phyloP scores from a whole-genome alignment of 2,113 vertebrate species.

The Lipotes vexillifer region DNA sequence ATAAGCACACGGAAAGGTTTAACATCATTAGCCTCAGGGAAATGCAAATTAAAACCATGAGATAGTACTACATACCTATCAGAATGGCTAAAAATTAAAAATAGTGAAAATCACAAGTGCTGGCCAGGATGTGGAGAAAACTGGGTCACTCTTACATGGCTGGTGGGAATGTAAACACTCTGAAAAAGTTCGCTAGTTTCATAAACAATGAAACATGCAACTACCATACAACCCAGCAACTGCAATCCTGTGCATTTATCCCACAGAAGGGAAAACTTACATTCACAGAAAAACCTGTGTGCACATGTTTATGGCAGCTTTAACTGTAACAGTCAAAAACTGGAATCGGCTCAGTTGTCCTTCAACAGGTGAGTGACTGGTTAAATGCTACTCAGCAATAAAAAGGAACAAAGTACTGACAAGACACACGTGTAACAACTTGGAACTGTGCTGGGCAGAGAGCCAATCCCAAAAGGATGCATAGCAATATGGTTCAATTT shows the following conservation, averaged over 20 bases:
- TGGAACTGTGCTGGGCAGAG: too few relatives aligned
- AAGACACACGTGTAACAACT: too few relatives aligned
- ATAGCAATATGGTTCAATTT: background rate
- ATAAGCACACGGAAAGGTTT: too few relatives aligned
- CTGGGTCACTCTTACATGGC: background rate
- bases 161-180: background rate
- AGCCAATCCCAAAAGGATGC: background rate
- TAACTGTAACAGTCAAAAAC: background rate
- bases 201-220: background rate
- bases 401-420: background rate
- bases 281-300: background rate
- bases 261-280: background rate
- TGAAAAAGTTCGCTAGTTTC: background rate
- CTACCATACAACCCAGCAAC: background rate
- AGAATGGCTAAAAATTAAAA: background rate
- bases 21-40: too few relatives aligned
- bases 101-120: background rate
- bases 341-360: background rate
- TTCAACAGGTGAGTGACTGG: background rate
- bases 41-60: too few relatives aligned
- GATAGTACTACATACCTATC: too few relatives aligned
- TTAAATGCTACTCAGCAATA: background rate
- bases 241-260: background rate
- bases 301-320: background rate
- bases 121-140: background rate